These are phyloP conservation scores for Collichthys lucidus DNA, from an alignment of 2,113 vertebrate species.

Conservation along the genomic window DNA sequence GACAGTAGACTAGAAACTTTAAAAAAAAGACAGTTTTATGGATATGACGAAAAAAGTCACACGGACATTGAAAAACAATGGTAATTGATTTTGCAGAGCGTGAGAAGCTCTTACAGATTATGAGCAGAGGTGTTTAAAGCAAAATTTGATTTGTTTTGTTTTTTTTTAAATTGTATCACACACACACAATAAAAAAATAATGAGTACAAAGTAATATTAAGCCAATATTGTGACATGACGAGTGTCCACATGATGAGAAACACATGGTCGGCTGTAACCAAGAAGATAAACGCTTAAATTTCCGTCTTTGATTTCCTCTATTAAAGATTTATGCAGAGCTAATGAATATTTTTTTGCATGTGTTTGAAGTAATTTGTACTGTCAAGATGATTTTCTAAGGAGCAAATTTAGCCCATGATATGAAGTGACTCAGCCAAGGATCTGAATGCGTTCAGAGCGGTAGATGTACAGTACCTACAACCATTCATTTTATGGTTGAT, in stretches of 20 bases:
- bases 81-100: not conserved
- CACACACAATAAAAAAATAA: not conserved
- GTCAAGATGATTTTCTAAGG: constrained; percentile 15
- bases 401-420: not conserved
- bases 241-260: not conserved
- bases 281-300: constrained; percentile 10
- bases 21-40: not conserved
- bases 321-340: constrained; percentile 14
- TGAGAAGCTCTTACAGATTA: too few species aligned
- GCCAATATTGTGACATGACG: not conserved
- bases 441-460: not conserved
- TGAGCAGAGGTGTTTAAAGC: not conserved
- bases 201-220: not conserved
- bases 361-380: constrained; percentile 22
- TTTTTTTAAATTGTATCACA: not conserved
- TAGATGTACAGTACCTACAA: constrained; percentile 8
- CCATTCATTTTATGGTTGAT: constrained; percentile 6
- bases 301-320: constrained; percentile 5
- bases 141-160: not conserved
- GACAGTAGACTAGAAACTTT: not conserved
- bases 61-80: not conserved
- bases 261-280: not conserved
- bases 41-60: not conserved
- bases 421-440: not conserved
- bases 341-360: constrained; percentile 3